Percentiles rank a stretch among this genome's conserved stretches.
These are phyloP conservation scores for Reticulitermes speratus DNA, from an alignment of 1,140 invertebrate species.

Conservation along the genomic window DNA sequence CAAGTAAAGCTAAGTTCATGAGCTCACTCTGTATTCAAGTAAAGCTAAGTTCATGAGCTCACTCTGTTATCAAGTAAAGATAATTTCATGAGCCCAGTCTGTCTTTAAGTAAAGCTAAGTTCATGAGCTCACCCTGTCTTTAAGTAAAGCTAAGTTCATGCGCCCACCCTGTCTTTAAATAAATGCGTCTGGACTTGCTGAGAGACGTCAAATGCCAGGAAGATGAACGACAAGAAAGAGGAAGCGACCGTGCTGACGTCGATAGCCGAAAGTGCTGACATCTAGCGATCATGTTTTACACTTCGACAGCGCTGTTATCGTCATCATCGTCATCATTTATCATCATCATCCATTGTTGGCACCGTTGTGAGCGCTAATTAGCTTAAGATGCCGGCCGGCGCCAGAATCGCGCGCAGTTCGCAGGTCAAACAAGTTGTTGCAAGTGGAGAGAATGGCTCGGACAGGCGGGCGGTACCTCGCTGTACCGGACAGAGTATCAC, in stretches of 20 bases:
- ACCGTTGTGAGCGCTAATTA: constrained; percentile 13
- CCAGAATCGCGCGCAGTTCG: background rate
- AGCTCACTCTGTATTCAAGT: too few species aligned
- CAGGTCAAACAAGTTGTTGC: background rate
- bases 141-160: too few species aligned
- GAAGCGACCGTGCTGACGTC: background rate
- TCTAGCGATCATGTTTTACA: background rate
- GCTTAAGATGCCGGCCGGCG: background rate
- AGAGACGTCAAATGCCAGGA: too few species aligned
- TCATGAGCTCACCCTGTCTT: too few species aligned
- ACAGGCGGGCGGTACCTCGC: background rate
- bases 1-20: too few species aligned
- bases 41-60: too few species aligned
- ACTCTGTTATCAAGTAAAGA: too few species aligned
- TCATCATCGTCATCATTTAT: background rate
- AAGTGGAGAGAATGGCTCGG: too few species aligned
- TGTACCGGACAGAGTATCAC: background rate
- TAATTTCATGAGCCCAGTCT: too few species aligned
- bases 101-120: too few species aligned
- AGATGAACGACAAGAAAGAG: background rate
- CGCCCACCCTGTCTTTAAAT: too few species aligned
- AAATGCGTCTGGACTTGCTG: too few species aligned
- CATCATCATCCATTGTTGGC: background rate
- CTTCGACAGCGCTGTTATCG: background rate
- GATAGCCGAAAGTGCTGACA: background rate